Base-by-base conservation (phyloP, 2,113 vertebrate genomes). In the Stigmatopora nigra region DNA sequence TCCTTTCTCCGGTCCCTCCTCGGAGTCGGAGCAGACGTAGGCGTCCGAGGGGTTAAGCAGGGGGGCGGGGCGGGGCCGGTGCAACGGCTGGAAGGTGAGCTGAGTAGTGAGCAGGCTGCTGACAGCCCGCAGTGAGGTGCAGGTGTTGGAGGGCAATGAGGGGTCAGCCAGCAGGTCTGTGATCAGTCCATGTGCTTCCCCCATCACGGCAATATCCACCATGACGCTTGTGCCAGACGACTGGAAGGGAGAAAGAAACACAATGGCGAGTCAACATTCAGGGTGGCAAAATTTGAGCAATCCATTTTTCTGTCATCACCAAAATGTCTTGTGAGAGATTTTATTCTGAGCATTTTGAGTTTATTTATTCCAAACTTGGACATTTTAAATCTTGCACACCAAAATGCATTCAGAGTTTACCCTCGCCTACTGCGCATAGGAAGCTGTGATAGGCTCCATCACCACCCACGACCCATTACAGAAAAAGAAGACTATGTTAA, bases 131-230 rank as follows among this genome's bases (percentile, higher is more conserved):
- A 98, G 82, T 0, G 96, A 96, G 0, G 93, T 95, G 87, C 94
- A 97, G 69, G 95, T 97, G 0, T 95, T 94, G 22, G 95, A 91
- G 3, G 97, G 95, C 75, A 99, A 86, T 0, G 94, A 95, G 9
- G 96, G 93, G 76, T 99, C 96, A 0, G 96, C 96, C 77, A 99
- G 86, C 19, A 99, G 93, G 83, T 98, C 96, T 0, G 94, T 93
- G 77, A 99, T 97, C 63, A 99, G 93, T 11, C 97, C 97, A 0
- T 99, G 97, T 1, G 97, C 97, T 76, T 98, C 97, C 9, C 96
- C 97, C 97, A 99, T 99, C 81, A 99, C 94, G 0, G 95, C 94
- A 0, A 99, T 96, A 63, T 99, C 97, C 88, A 99, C 96, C 13
- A 91, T 93, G 73, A 99, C 93, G 16, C 92, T 96, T 86, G 95